A percentile compares a stretch with the other conserved stretches of the same genome.
Conservation (phyloP, 2,888 invertebrate genomes). For the Sipha maydis region DNA sequence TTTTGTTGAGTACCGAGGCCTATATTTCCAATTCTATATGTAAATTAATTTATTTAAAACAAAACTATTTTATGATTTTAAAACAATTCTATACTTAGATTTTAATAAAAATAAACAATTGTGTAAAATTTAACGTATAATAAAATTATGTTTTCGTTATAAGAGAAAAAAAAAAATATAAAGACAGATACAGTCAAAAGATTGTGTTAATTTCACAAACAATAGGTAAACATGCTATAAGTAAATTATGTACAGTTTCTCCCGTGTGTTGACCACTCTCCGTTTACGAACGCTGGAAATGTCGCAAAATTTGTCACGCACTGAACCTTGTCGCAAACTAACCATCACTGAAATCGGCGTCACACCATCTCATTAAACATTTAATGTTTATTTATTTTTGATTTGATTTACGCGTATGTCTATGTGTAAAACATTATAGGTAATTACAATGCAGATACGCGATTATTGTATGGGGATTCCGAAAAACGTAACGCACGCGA, state of each 20-base stretch:
- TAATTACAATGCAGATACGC: no score
- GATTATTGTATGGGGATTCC: no score
- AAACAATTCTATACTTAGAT: constrained; percentile 2
- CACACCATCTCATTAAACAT: background rate
- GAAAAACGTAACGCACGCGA: no score
- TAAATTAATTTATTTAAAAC: background rate
- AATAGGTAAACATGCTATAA: constrained; percentile 13
- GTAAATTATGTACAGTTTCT: constrained; percentile 50
- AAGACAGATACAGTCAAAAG: constrained; percentile 47
- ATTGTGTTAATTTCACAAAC: constrained; percentile 45
- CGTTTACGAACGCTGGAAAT: background rate
- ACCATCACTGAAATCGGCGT: background rate
- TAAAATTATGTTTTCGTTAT: constrained; percentile 16
- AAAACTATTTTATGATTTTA: background rate
- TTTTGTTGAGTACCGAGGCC: background rate
- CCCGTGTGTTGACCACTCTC: background rate
- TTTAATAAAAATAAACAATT: constrained; percentile 21
- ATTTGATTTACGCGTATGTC: background rate
- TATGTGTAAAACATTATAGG: background rate
- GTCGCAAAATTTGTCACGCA: background rate
- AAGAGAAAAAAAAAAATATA: constrained; percentile 8
- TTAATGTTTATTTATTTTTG: no score
- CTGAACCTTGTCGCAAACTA: background rate
- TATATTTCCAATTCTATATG: background rate
- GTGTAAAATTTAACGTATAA: background rate